Base-by-base conservation (phyloP, 2,888 invertebrate genomes). In the Eretmocerus hayati region DNA sequence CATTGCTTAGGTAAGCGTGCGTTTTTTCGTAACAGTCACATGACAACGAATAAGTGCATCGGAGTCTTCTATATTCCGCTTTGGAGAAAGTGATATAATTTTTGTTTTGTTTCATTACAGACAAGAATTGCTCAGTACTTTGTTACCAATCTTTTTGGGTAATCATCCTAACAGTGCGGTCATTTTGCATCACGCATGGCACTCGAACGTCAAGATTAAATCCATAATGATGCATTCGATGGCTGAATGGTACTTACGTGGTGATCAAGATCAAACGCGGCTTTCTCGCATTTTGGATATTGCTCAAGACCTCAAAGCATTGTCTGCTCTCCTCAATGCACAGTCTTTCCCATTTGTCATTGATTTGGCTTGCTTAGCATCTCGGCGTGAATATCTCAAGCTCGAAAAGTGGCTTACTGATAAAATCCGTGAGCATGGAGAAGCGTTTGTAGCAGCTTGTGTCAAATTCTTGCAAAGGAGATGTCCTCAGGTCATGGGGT, bases 321-420 rank as follows among this genome's bases (percentile, higher is more conserved):
- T 99, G 15, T 92, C 94, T 1, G 81, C 90, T 65, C 76, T 99
- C 45, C 75, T 99, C 37, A 95, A 94, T 71, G 87, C 89, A 1
- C 88, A 90, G 58, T 89, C 90, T 0, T 90, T 91, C 69, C 82
- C 88, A n/a, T 99, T 99, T 72, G 90, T 95, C 33, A 95, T 99
- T 58, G 99, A 99, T 72, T 75, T 99, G 61, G 97, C 99, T 0
- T 99, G 97, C 69, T 75, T 99, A 54, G 99, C 99, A 0, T 96
- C 97, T 0, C 77, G 97, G 43, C 79, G 97, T 48, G 99, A 97
- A 70, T 99, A 96, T 71, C 78, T 99, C 11, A 99, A 99, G 67
- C 75, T 99, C 18, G 99, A 99, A 71, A 99, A 99, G 71, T 99
- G 99, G 97, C 75, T 99, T 11, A 85, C 90, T 1, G 99, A 99